Conservation (phyloP, 1,140 invertebrate genomes). For the Caenorhabditis latens region DNA sequence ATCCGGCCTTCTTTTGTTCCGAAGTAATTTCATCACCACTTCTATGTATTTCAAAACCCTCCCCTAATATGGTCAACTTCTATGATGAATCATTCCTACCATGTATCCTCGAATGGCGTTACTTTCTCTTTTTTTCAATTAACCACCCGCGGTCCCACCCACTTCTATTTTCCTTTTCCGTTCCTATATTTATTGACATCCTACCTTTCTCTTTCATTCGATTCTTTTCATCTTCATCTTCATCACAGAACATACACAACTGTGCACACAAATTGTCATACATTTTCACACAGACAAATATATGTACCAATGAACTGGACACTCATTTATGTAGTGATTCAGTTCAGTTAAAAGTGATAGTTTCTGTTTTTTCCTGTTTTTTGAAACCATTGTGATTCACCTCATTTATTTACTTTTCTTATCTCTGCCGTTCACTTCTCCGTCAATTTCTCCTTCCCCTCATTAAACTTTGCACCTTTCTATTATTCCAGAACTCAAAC, state of each 20-base stretch:
- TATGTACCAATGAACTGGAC: background rate
- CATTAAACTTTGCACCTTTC: background rate
- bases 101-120: background rate
- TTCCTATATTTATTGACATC: slow-evolving; percentile 37
- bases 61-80: background rate
- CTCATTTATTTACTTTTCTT: no score
- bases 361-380: no score
- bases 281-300: slow-evolving; percentile 17
- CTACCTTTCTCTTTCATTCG: background rate
- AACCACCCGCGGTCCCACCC: background rate
- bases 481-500: slow-evolving; percentile 47
- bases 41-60: background rate
- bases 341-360: no score
- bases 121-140: slow-evolving; percentile 20
- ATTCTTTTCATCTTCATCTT: slow-evolving; percentile 11
- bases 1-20: no score
- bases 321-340: background rate
- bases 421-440: no score
- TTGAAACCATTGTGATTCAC: no score
- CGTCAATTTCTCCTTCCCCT: no score
- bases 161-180: background rate
- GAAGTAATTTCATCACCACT: background rate
- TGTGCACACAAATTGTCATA: slow-evolving; percentile 41
- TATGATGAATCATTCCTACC: background rate
- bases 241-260: slow-evolving; percentile 29